Evolutionary conservation across 2,888 invertebrate genomes (phyloP), one percentile per base, ranked within the genome.

Genomic region (Cerceris rybyensis): DNA sequence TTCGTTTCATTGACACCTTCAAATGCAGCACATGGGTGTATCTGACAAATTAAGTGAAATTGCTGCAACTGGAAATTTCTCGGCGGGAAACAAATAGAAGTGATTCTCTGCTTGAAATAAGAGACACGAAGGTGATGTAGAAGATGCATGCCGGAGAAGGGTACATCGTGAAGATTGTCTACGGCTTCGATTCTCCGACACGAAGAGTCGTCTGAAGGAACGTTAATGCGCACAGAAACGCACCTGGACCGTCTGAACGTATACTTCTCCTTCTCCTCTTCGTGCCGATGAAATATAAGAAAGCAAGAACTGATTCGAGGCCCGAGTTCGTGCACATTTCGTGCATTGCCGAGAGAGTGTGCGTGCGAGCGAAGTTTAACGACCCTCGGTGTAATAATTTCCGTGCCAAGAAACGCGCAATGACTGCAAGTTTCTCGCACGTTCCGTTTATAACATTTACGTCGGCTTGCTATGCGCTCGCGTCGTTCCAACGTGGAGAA

Each of bases 301-400:
- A 57, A 57, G 55, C 39, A 17, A 57, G 17, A 28, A 65, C 42
- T 6, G 39, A 39, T 16, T 9, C 17, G 7, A 17, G 17, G 58
- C 41, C 41, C n/a, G 28, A 7, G 55, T 13, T 7, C 17, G 28
- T 57, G 57, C 6, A 8, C 6, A 41, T 59, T 41, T 7, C 50
- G 50, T 50, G 50, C 50, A 6, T 50, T 50, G n/a, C 11, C 6
- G 8, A 7, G 50, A 11, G 50, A 50, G 50, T 17, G 28, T 28
- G 55, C 11, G 41, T 41, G 42, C 16, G 42, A 13, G 42, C 42
- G 54, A 9, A 39, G 60, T 60, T 60, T 69, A 60, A 54, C 43
- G 60, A 71, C 70, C 65, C 54, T 65, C 49, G 2, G 39, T 57
- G 57, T 61, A 66, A 69, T 73, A 69, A 72, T 71, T 76, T 64